Conservation (phyloP, 2,797 vertebrate genomes). For the Helicolenus hilgendorfi region DNA sequence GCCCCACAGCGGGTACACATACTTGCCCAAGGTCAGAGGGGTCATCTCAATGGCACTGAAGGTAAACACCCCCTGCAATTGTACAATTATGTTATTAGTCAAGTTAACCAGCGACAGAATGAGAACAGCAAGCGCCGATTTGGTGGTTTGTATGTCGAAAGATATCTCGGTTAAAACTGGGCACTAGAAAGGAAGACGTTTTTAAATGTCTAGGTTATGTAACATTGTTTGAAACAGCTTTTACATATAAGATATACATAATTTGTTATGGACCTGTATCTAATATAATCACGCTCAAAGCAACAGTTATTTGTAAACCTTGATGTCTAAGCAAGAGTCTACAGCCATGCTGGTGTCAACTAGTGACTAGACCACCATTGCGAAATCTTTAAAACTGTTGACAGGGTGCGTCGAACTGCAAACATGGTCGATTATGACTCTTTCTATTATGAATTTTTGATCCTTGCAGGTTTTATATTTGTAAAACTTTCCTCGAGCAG, state of each 20-base stretch:
- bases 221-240: background rate
- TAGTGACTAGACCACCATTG: too few relatives aligned
- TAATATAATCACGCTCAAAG: background rate
- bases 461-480: too few relatives aligned
- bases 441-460: too few relatives aligned
- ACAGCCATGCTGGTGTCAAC: background rate
- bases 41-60: constrained; percentile 96
- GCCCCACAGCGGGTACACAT: constrained; percentile 93
- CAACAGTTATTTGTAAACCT: background rate
- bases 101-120: background rate
- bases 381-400: too few relatives aligned
- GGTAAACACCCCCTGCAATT: constrained; percentile 92
- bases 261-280: background rate
- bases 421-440: too few relatives aligned
- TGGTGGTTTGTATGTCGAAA: background rate
- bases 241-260: background rate
- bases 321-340: background rate
- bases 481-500: too few relatives aligned
- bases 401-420: rapidly evolving
- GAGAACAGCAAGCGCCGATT: background rate
- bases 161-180: background rate
- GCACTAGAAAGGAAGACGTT: background rate
- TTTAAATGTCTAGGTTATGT: background rate
- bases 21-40: constrained; percentile 93
- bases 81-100: background rate